Evolutionary conservation across 2,888 invertebrate species (phyloP).

Genomic region (Drosophila melanocephala): DNA sequence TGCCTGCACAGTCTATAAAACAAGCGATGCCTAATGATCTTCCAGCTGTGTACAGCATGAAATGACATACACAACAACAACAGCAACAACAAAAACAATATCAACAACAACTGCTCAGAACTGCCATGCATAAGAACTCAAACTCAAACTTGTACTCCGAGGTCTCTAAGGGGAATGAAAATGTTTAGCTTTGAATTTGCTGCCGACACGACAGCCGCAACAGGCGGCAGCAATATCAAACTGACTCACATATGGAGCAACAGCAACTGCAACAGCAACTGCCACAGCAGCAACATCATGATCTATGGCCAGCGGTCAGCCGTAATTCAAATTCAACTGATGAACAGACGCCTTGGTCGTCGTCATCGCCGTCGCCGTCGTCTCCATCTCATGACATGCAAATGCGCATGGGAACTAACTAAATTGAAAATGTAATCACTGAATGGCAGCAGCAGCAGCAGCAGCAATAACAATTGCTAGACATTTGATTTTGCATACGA

Average conservation of each 20-base stretch:
- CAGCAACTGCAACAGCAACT: conserved; percentile 17
- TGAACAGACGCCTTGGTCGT: conserved; percentile 33
- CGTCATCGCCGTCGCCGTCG: background rate
- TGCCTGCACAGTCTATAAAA: conserved; percentile 47
- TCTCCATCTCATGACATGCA: conserved; percentile 54
- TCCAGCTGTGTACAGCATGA: conserved; percentile 54
- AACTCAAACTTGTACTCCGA: conserved; percentile 21
- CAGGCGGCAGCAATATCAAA: conserved; percentile 24
- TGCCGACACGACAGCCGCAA: conserved; percentile 37
- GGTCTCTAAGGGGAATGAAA: conserved; percentile 33
- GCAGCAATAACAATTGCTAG: conserved; percentile 22
- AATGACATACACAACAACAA: conserved; percentile 44
- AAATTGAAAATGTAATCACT: conserved; percentile 69
- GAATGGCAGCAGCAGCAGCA: conserved; percentile 30
- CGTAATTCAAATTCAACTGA: conserved; percentile 49
- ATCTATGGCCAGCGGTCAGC: conserved; percentile 51
- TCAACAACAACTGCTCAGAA: conserved; percentile 22
- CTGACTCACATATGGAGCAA: conserved; percentile 31
- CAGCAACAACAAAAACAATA: conserved; percentile 7
- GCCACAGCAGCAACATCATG: conserved; percentile 32
- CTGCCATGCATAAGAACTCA: conserved; percentile 17
- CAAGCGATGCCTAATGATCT: conserved; percentile 59
- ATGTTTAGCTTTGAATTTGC: conserved; percentile 49
- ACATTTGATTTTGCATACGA: conserved; percentile 57
- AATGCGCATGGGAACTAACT: conserved; percentile 68